Evolutionary conservation across 2,797 vertebrate species (phyloP), one percentile per base, ranked within the genome.

Genomic region (Darevskia mixta): DNA sequence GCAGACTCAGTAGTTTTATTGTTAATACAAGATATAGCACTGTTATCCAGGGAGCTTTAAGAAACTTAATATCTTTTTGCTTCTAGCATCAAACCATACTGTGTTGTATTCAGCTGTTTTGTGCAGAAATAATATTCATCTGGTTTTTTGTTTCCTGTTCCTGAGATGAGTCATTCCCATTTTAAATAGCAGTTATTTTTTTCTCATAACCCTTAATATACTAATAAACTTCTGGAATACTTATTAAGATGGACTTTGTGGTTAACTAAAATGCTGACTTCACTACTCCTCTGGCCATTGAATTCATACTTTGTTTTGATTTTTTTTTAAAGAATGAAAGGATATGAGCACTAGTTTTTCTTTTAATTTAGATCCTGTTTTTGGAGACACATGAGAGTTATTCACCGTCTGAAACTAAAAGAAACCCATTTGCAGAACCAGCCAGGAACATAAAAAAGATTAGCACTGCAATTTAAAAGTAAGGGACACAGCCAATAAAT

Each of bases 121-220:
- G 87, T 93, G 90, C 93, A 93, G 92, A 88, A 85, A 90, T 86
- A 81, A 69, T 87, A 90, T 87, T 92, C 93, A 87, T 96, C 85
- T 93, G 92, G 88, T 83, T 91, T 92, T 95, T 86, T 86, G 94
- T 92, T 95, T 95, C 92, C 93, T 94, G 90, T 87, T 90, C 78
- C 93, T 95, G 90, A 83, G 93, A 91, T 94, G 96, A 97, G 71
- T 95, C 95, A 95, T 91, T 92, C 85, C 93, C 87, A 49, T 90
- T 83, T 79, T 78, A 86, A 87, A 91, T 58, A 38, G 73, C 89
- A 93, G 84, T 82, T 91, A 87, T 89, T 79, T 83, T 49, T 91
- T 79, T 80, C 87, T 87, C 43, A 55, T 84, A 80, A 86, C 77
- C 43, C 79, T 90, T 91, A 76, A 85, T 41, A 80, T 88, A 71